phyloP scores from a whole-genome alignment of 2,888 invertebrate species.

The Baccha elongata region DNA sequence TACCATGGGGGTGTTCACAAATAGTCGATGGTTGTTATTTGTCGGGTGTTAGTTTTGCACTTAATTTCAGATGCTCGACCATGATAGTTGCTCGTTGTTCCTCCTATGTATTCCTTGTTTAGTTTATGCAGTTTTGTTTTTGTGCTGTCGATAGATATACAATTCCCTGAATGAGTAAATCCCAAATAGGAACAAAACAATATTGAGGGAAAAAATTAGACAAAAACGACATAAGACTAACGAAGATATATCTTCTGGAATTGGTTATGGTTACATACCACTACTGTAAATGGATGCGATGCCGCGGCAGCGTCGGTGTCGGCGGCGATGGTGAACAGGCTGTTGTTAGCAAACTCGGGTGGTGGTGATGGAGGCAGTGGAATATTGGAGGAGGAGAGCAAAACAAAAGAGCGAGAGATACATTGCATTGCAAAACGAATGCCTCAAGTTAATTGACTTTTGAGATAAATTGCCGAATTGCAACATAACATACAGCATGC shows the following conservation, averaged over 20 bases:
- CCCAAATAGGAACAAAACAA: constrained; percentile 8
- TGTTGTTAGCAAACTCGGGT: constrained; percentile 9
- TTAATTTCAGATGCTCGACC: constrained; percentile 62
- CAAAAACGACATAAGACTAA: constrained; percentile 46
- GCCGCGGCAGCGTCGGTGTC: not conserved
- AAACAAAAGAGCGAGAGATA: constrained; percentile 47
- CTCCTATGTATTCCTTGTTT: too few relatives aligned
- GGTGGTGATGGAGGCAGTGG: not conserved
- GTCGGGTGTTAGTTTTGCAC: constrained; percentile 66
- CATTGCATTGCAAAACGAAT: constrained; percentile 63
- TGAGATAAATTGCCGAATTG: constrained; percentile 72
- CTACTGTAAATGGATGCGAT: not conserved
- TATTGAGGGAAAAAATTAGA: constrained; percentile 2
- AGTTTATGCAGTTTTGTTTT: constrained; percentile 28
- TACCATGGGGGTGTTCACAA: constrained; percentile 25
- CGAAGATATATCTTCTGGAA: constrained; percentile 69
- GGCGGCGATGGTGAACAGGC: not conserved
- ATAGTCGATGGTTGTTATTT: constrained; percentile 60
- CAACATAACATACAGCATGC: constrained; percentile 37
- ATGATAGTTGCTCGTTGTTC: constrained; percentile 39
- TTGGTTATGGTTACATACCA: constrained; percentile 61
- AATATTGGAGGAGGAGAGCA: constrained; percentile 11
- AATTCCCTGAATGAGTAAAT: constrained; percentile 54
- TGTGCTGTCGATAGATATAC: constrained; percentile 28
- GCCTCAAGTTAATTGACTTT: constrained; percentile 73